Base-by-base conservation (phyloP, 2,113 vertebrate species). In the Motacilla alba region DNA sequence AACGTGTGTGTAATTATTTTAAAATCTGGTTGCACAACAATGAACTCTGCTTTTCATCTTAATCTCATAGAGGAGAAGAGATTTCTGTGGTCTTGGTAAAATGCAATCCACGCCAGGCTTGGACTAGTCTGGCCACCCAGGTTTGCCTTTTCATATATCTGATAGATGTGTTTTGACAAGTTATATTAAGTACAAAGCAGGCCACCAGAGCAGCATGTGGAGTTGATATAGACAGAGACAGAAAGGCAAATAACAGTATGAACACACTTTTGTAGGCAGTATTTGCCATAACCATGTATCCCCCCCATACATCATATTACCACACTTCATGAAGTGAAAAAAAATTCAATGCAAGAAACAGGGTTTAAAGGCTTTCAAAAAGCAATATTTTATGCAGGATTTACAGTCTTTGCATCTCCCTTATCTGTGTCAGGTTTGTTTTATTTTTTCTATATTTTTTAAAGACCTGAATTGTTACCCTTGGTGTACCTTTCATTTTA, bases 161-260 rank as follows among this genome's bases (percentile, higher is more conserved):
- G 98, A 98, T 98, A 98, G 98, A 98, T 98, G 96, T 97, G 98
- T 98, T 98, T 98, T 98, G 98, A 98, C 98, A 98, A 98, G 98
- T 97, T 98, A 98, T 98, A 98, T 98, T 98, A 98, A 98, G 97
- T 98, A 98, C 98, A 98, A 98, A 98, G 98, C 95, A 95, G 89
- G 97, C 97, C 98, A 98, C 97, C 87, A 92, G 97, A 97, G 96
- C 96, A 96, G 98, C 97, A 98, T 98, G 97, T 98, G 98, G 97
- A 98, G 97, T 97, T 98, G 97, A 98, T 98, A 96, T 94, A 98
- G 97, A 55, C 66, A 66, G 96, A 97, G 95, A 97, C 97, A 97
- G 97, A 95, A 95, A 98, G 94, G 97, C 97, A 96, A 98, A 97
- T 93, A 97, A 46, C 93, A 94, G 86, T 94, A 96, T 92, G 96